Conservation (phyloP, 2,113 vertebrate species). For the Piaya cayana region DNA sequence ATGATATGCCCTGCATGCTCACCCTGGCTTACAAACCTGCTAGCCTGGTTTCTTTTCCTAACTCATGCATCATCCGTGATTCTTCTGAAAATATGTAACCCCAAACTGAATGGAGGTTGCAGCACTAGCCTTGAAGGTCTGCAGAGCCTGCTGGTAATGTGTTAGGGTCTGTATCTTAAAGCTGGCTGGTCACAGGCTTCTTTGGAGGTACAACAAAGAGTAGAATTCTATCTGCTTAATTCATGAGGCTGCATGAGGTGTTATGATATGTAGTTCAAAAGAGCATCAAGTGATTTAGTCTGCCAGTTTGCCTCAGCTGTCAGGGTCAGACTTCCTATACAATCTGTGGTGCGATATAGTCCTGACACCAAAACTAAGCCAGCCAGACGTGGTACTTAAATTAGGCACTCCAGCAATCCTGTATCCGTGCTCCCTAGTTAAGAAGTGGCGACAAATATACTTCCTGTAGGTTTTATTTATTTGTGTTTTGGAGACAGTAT, state of each 20-base stretch:
- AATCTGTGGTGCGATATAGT: slow-evolving; percentile 32
- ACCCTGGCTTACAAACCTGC: not conserved
- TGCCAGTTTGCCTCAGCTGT: slow-evolving; percentile 21
- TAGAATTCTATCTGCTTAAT: not conserved
- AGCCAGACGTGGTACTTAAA: not conserved
- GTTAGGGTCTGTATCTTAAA: not conserved
- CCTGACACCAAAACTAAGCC: not conserved
- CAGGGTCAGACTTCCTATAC: not conserved
- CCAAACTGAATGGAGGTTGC: not conserved
- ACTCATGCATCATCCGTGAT: not conserved
- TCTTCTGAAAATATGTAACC: not conserved
- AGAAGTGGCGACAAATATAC: not conserved
- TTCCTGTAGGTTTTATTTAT: not conserved
- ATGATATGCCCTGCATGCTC: not conserved
- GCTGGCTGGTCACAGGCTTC: not conserved
- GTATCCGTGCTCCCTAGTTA: not conserved
- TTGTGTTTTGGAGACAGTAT: not conserved
- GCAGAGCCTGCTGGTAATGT: not conserved
- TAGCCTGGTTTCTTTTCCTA: not conserved
- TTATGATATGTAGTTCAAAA: not conserved
- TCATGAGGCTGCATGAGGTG: not conserved
- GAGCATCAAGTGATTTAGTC: not conserved
- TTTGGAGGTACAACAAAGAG: not conserved
- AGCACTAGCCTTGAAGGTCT: not conserved
- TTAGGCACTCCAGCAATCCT: not conserved